Base-by-base conservation (phyloP, 92 coral and sea anemone genomes). In the Zoanthus sociatus region DNA sequence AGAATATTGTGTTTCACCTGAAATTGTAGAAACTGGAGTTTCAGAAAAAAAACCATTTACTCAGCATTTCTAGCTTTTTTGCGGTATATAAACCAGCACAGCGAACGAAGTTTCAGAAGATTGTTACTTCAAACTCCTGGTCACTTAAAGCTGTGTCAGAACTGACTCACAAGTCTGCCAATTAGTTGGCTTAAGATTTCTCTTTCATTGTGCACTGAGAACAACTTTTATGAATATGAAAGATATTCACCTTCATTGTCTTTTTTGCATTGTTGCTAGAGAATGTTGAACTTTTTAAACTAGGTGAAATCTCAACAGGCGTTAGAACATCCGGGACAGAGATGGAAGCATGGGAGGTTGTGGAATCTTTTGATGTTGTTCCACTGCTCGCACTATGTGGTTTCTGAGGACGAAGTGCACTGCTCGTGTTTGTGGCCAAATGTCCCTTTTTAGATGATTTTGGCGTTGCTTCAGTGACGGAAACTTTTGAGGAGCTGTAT, bases 281-380 rank as follows among this genome's bases (percentile, higher is more conserved):
- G 51, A 7, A 1, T 50, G 42, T 45, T 44, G 73, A 21, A 37
- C 50, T 14, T 42, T 79, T 18, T 6, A 64, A 63, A 44, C 44
- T 9, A 45, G 60, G 42, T 42, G 71, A 26, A 13, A 64, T 50
- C 60, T 81, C 85, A 53, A 81, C 45, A 4, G 85, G 76, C 21
- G 75, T 81, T 50, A 66, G 76, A 26, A 48, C 46, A 81, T 66
- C 85, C 85, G 75, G 85, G 60, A 20, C 46, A 37, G 85, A 81
- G 10, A 26, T 44, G 0, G 85, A 81, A 46, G 76, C 58, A 47
- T 66, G 61, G 9, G 50, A 45, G 50, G 75, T 64, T 46, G 76
- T 15, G 16, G 61, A 66, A 42, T 18, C 18, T 14, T 26, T 55
- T 48, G 73, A 47, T 18, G 85, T 46, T 18, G 85, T 18, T 20